phyloP scores from a whole-genome alignment of 1,140 invertebrate species.

The Drosophila pseudoobscura region DNA sequence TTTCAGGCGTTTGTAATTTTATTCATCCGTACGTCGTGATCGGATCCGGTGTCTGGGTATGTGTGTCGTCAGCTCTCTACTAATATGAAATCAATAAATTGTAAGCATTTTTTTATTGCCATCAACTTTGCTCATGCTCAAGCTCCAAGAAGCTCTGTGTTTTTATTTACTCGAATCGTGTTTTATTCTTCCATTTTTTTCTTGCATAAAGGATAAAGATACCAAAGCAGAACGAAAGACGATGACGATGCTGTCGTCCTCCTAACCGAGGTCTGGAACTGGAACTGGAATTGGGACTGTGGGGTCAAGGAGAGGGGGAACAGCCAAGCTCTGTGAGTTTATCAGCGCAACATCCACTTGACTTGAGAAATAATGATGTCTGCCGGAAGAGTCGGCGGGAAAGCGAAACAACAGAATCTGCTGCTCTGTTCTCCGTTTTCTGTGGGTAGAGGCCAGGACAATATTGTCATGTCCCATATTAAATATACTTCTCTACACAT shows the following conservation, averaged over 20 bases:
- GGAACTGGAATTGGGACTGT: slow-evolving; percentile 5
- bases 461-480: slow-evolving; percentile 54
- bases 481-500: slow-evolving; percentile 25
- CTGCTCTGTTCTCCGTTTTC: neutral
- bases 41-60: slow-evolving; percentile 27
- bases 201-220: slow-evolving; percentile 74
- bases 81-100: slow-evolving; percentile 81
- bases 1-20: slow-evolving; percentile 63
- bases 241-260: slow-evolving; percentile 41
- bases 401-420: slow-evolving; percentile 29
- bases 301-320: slow-evolving; percentile 26
- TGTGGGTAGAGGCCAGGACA: slow-evolving; percentile 41
- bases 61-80: slow-evolving; percentile 16
- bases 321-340: slow-evolving; percentile 70
- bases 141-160: slow-evolving; percentile 34
- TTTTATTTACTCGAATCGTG: slow-evolving; percentile 71
- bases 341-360: slow-evolving; percentile 69
- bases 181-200: slow-evolving; percentile 55
- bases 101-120: slow-evolving; percentile 70
- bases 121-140: slow-evolving; percentile 28
- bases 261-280: slow-evolving; percentile 8
- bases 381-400: slow-evolving; percentile 31
- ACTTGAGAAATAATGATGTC: slow-evolving; percentile 77
- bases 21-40: slow-evolving; percentile 42
- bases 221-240: slow-evolving; percentile 31